Evolutionary conservation across 2,797 vertebrate species (phyloP).

Genomic region (Danio jaintianensis): DNA sequence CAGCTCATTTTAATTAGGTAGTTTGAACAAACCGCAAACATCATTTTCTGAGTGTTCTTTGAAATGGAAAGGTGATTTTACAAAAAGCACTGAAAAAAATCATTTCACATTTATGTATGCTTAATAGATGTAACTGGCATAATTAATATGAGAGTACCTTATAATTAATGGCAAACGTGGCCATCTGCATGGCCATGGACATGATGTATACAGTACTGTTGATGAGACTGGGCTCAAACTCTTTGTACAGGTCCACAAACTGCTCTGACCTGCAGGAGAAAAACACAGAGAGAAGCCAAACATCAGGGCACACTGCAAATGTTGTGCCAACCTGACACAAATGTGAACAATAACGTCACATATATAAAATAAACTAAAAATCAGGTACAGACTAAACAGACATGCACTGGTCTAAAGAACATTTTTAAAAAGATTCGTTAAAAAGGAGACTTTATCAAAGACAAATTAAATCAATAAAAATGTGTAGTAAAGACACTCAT

Average conservation of each 20-base stretch:
- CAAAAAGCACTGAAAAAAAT: background rate
- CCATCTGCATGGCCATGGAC: slow-evolving; percentile 99
- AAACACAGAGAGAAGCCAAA: background rate
- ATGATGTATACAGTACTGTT: slow-evolving; percentile 99
- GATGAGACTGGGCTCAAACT: slow-evolving; percentile 95
- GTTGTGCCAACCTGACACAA: slow-evolving; percentile 12
- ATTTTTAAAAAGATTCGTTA: no score
- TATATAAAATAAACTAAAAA: no score
- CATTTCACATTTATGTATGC: background rate
- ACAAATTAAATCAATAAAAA: no score
- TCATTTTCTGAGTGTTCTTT: no score
- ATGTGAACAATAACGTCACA: background rate
- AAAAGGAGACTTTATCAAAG: no score
- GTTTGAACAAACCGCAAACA: no score
- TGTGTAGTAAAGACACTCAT: no score
- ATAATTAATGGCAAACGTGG: slow-evolving; percentile 99
- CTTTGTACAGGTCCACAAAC: slow-evolving; percentile 94
- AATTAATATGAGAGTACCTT: slow-evolving; percentile 79
- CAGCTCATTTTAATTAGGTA: no score
- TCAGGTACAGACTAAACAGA: background rate
- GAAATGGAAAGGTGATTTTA: no score
- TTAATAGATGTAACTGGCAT: background rate
- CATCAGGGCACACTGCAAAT: background rate
- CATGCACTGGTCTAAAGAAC: background rate
- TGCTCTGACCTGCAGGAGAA: slow-evolving; percentile 80